A percentile compares a stretch with the other conserved stretches of the same genome.
These are phyloP conservation scores for Acronicta leporina DNA, from an alignment of 2,888 invertebrate species.

Conservation along the genomic window DNA sequence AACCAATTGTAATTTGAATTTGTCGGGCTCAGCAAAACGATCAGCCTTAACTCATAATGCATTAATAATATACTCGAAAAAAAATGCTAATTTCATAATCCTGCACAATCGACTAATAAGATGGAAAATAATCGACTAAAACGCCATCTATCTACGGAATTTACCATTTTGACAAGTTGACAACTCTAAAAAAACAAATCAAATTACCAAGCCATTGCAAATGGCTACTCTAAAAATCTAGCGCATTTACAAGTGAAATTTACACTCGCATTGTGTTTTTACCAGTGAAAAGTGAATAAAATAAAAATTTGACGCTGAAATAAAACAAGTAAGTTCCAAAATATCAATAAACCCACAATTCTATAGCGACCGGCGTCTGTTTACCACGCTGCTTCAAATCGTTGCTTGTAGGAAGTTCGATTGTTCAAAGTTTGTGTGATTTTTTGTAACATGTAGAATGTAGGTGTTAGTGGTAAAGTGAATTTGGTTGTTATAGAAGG, in stretches of 20 bases:
- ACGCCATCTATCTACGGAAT: background rate
- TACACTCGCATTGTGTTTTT: constrained; percentile 9
- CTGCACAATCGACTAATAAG: background rate
- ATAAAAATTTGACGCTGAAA: constrained; percentile 49
- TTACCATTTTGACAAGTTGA: background rate
- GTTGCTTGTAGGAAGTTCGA: constrained; percentile 2
- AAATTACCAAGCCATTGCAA: constrained; percentile 75
- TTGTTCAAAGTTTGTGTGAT: constrained; percentile 2
- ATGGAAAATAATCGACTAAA: constrained; percentile 1
- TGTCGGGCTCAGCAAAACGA: no score
- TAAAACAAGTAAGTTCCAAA: constrained; percentile 53
- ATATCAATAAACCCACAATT: constrained; percentile 1
- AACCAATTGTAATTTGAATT: no score
- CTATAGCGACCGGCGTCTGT: constrained; percentile 57
- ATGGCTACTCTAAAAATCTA: constrained; percentile 62
- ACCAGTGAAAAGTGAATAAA: constrained; percentile 31
- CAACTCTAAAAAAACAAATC: constrained; percentile 16
- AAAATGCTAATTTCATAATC: no score
- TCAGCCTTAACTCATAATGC: no score
- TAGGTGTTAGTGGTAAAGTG: constrained; percentile 2
- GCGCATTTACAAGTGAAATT: constrained; percentile 14
- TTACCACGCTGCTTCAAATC: constrained; percentile 63
- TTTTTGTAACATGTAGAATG: constrained; percentile 20
- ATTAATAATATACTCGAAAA: no score
- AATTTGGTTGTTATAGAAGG: constrained; percentile 69